These are phyloP conservation scores for Teinopalpus imperialis DNA, from an alignment of 2,888 invertebrate species.

Conservation along the genomic window DNA sequence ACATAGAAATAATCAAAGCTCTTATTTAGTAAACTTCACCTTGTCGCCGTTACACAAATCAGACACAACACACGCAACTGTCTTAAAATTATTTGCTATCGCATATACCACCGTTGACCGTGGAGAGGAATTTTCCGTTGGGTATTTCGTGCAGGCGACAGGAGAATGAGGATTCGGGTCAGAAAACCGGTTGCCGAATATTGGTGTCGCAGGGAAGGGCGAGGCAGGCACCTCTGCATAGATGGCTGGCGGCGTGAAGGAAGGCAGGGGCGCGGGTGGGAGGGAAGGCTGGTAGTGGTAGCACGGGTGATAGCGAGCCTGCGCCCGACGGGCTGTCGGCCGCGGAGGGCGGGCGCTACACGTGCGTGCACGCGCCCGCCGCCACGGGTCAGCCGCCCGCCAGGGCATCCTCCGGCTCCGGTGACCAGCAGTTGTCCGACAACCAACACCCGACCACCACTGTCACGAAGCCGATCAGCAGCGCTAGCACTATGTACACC, in stretches of 20 bases:
- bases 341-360: conserved; percentile 79
- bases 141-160: conserved; percentile 68
- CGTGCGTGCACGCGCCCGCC: conserved; percentile 83
- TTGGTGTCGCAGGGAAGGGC: conserved; percentile 55
- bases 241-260: conserved; percentile 60
- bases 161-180: conserved; percentile 54
- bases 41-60: conserved; percentile 51
- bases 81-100: conserved; percentile 42
- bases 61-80: conserved; percentile 34
- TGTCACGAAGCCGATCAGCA: conserved; percentile 86
- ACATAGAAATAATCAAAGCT: conserved; percentile 67
- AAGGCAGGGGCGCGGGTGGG: conserved; percentile 54
- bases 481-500: conserved; percentile 87
- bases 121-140: conserved; percentile 63
- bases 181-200: conserved; percentile 53
- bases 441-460: conserved; percentile 85
- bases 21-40: conserved; percentile 58
- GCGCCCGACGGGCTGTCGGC: conserved; percentile 58
- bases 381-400: conserved; percentile 87
- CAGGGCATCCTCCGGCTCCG: conserved; percentile 85
- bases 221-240: conserved; percentile 65
- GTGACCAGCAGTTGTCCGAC: conserved; percentile 90
- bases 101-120: conserved; percentile 63
- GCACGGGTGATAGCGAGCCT: conserved; percentile 62
- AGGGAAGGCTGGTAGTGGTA: conserved; percentile 61